Conservation (phyloP, 2,888 invertebrate species). For the Drosophila ezoana region DNA sequence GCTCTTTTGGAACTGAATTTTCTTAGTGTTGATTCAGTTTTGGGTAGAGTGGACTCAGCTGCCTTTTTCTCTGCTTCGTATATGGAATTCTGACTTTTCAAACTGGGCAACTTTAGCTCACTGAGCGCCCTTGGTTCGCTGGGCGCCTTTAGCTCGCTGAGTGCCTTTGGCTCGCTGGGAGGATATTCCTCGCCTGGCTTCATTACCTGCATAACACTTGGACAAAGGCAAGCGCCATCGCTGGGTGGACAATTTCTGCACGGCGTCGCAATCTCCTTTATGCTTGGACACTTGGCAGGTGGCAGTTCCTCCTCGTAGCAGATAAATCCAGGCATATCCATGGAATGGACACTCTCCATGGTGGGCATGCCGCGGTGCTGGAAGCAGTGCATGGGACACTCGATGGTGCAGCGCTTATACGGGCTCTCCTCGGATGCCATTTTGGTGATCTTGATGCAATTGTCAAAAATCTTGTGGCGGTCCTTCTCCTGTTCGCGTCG, state of each 20-base stretch:
- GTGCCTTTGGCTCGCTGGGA: not conserved
- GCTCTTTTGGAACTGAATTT: not conserved
- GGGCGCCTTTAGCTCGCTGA: not conserved
- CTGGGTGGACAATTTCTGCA: not conserved
- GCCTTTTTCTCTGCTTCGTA: not conserved
- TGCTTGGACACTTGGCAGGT: not conserved
- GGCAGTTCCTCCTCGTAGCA: not conserved
- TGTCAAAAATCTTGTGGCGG: slow-evolving; percentile 44
- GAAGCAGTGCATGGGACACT: slow-evolving; percentile 31
- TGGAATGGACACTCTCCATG: slow-evolving; percentile 4
- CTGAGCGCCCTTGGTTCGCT: not conserved
- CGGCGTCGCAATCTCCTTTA: not conserved
- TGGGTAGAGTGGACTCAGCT: too few relatives aligned
- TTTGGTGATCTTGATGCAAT: slow-evolving; percentile 55
- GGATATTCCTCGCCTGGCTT: slow-evolving; percentile 7
- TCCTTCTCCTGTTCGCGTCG: slow-evolving; percentile 29
- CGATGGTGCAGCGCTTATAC: slow-evolving; percentile 29
- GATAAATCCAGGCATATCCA: slow-evolving; percentile 11
- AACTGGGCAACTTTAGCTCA: not conserved
- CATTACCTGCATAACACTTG: slow-evolving; percentile 9
- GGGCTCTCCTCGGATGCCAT: slow-evolving; percentile 57
- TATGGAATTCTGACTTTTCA: too few relatives aligned
- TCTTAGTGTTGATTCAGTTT: not conserved
- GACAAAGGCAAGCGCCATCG: not conserved
- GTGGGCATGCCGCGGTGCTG: slow-evolving; percentile 30